These are phyloP conservation scores for Synergus itoensis DNA, from an alignment of 2,888 invertebrate species.

Conservation along the genomic window DNA sequence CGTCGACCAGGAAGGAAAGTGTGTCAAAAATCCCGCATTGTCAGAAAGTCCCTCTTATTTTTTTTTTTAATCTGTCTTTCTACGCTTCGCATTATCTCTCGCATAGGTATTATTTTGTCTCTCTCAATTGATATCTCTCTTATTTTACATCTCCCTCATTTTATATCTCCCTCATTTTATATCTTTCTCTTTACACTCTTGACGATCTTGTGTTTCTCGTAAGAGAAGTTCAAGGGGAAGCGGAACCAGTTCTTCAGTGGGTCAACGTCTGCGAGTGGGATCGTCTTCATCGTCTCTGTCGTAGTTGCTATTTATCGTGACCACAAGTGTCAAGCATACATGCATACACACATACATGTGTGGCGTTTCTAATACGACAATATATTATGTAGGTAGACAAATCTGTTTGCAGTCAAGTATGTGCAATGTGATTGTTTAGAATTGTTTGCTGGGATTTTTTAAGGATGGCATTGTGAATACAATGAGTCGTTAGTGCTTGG, in stretches of 20 bases:
- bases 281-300: conserved; percentile 57
- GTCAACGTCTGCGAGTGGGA: conserved; percentile 72
- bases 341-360: not conserved
- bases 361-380: conserved; percentile 1
- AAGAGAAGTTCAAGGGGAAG: conserved; percentile 70
- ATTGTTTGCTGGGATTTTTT: not conserved
- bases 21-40: conserved; percentile 75
- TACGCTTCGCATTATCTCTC: not conserved
- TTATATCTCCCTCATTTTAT: conserved; percentile 45
- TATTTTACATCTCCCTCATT: conserved; percentile 52
- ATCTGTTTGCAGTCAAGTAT: not conserved
- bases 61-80: conserved; percentile 41
- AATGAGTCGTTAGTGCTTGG: not conserved
- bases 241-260: conserved; percentile 77
- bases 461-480: not conserved
- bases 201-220: conserved; percentile 43
- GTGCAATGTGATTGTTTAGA: conserved; percentile 5
- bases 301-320: conserved; percentile 38
- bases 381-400: conserved; percentile 16
- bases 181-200: conserved; percentile 13
- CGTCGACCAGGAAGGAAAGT: conserved; percentile 70
- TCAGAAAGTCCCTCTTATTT: conserved; percentile 48
- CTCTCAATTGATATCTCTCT: conserved; percentile 51
- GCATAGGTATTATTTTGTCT: conserved; percentile 40
- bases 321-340: conserved; percentile 14